Evolutionary conservation across 2,797 vertebrate species (phyloP).

Genomic region (Siniperca undulata): DNA sequence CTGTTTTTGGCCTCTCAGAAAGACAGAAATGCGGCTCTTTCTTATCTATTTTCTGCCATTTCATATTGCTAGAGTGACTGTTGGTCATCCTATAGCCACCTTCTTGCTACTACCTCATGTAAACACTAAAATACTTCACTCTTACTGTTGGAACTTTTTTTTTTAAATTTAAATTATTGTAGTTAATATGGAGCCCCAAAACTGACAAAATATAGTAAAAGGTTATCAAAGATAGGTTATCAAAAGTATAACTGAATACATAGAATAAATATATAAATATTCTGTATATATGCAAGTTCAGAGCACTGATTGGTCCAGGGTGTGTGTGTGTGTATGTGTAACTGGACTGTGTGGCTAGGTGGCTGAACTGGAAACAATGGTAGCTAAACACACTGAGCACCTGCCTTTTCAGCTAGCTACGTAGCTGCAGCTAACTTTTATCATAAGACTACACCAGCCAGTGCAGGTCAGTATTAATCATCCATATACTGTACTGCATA

Average conservation of each 20-base stretch:
- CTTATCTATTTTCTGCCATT: not conserved
- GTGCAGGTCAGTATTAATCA: too few relatives aligned
- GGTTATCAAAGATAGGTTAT: not conserved
- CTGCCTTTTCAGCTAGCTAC: not conserved
- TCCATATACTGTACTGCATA: too few relatives aligned
- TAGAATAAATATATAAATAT: not conserved
- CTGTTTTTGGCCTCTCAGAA: not conserved
- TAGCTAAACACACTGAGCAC: not conserved
- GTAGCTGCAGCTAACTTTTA: not conserved
- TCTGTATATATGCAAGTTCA: not conserved
- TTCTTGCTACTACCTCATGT: not conserved
- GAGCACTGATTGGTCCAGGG: not conserved
- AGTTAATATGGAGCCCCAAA: not conserved
- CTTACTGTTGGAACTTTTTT: not conserved
- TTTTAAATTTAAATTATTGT: not conserved
- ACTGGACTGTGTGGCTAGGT: not conserved
- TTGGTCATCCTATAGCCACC: not conserved
- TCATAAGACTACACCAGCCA: not conserved
- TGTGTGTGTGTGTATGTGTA: too few relatives aligned
- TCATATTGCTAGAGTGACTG: not conserved
- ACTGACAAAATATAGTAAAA: not conserved
- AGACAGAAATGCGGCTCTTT: slow-evolving; percentile 7
- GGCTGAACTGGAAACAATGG: not conserved
- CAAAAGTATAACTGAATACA: not conserved
- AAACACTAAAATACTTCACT: not conserved